A percentile compares a stretch with the other conserved stretches of the same genome.
phyloP scores from a whole-genome alignment of 2,113 vertebrate genomes.

The Sylvietta virens region DNA sequence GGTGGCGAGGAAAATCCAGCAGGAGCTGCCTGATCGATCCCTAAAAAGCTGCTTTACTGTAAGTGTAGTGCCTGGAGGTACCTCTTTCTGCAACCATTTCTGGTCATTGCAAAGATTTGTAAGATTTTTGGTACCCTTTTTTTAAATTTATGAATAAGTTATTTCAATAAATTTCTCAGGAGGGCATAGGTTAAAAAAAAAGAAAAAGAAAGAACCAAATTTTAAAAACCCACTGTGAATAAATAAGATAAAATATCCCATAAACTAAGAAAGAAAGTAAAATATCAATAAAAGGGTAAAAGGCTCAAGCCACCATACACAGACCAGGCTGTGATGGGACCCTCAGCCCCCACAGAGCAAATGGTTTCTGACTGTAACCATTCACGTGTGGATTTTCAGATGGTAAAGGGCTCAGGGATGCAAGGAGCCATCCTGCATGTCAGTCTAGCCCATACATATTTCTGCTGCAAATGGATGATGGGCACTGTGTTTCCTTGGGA shows the following conservation, averaged over 20 bases:
- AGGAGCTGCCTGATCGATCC: background rate
- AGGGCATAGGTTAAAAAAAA: background rate
- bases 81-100: background rate
- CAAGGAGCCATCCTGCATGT: background rate
- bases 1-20: constrained; percentile 58
- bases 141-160: accelerated
- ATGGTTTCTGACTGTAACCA: background rate
- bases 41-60: background rate
- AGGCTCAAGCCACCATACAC: accelerated
- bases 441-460: background rate
- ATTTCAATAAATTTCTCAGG: background rate
- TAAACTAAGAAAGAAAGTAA: background rate
- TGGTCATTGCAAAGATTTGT: background rate
- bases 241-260: background rate
- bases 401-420: background rate
- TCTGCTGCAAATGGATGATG: background rate
- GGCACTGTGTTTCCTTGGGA: background rate
- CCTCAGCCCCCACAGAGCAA: accelerated
- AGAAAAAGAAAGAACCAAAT: background rate
- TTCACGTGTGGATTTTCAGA: background rate
- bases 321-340: background rate
- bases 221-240: too few species aligned
- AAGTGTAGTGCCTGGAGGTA: background rate
- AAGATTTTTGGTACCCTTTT: background rate
- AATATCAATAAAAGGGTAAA: background rate